Conservation (phyloP, 2,888 invertebrate species). For the Oscheius sp. region DNA sequence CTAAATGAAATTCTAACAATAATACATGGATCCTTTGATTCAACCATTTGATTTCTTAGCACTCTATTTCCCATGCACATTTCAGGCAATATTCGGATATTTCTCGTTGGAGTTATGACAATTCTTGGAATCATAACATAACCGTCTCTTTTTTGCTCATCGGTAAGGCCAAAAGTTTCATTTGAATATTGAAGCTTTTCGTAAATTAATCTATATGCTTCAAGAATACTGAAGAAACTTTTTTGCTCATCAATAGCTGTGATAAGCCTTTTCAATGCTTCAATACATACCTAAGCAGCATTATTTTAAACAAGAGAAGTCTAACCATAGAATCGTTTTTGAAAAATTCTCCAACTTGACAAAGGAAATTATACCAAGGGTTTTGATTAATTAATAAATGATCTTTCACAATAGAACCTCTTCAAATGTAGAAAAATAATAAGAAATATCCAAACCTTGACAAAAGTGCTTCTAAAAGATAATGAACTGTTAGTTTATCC, state of each 20-base stretch:
- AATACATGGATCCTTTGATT: not conserved
- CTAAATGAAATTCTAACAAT: slow-evolving; percentile 11
- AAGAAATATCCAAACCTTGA: slow-evolving; percentile 30
- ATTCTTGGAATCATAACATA: slow-evolving; percentile 43
- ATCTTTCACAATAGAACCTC: slow-evolving; percentile 54
- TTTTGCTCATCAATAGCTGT: slow-evolving; percentile 47
- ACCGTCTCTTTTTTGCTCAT: slow-evolving; percentile 43
- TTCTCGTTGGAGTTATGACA: slow-evolving; percentile 29
- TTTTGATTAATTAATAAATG: slow-evolving; percentile 39
- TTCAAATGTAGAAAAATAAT: no score
- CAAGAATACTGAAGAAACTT: slow-evolving; percentile 33
- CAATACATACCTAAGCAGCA: slow-evolving; percentile 36
- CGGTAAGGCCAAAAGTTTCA: slow-evolving; percentile 38
- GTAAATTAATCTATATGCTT: not conserved
- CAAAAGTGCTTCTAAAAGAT: slow-evolving; percentile 53
- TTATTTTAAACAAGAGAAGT: not conserved
- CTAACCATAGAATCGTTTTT: not conserved
- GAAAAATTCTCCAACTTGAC: not conserved
- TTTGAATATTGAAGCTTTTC: not conserved
- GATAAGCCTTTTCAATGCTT: slow-evolving; percentile 42
- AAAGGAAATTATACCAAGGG: slow-evolving; percentile 35
- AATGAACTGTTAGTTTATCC: slow-evolving; percentile 10
- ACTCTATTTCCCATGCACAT: slow-evolving; percentile 34
- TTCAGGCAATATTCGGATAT: slow-evolving; percentile 24
- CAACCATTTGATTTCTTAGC: not conserved